Conservation (phyloP, 2,113 vertebrate species). For the Entomyzon cyanotis region DNA sequence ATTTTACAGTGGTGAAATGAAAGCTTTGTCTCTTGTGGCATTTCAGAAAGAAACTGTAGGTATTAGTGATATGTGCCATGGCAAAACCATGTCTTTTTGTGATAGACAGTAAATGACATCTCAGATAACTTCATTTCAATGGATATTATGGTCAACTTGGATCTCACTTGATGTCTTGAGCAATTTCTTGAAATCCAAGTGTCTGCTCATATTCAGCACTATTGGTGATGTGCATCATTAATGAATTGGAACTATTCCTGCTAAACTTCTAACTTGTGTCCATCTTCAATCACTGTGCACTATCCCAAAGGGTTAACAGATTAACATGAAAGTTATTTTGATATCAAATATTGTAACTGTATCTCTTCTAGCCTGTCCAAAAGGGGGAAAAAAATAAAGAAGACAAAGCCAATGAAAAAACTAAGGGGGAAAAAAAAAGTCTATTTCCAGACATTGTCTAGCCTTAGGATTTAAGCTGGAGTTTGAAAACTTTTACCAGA, state of each 20-base stretch:
- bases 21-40: slow-evolving; percentile 69
- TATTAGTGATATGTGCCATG: not conserved
- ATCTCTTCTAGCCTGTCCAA: not conserved
- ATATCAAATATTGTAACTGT: not conserved
- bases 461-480: not conserved
- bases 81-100: not conserved
- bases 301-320: not conserved
- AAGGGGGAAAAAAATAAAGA: not conserved
- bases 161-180: not conserved
- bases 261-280: not conserved
- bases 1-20: slow-evolving; percentile 59
- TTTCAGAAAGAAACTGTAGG: not conserved
- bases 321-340: not conserved
- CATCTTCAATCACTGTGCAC: not conserved
- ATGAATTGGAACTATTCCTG: not conserved
- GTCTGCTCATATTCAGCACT: not conserved
- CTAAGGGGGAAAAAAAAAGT: not conserved
- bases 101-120: not conserved
- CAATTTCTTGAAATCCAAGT: not conserved
- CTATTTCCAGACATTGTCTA: not conserved
- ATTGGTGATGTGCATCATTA: not conserved
- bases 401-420: not conserved
- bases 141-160: not conserved
- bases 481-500: not conserved
- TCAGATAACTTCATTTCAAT: not conserved